These are phyloP conservation scores for Notospermus geniculatus DNA, from an alignment of 1,140 invertebrate species.

Conservation along the genomic window DNA sequence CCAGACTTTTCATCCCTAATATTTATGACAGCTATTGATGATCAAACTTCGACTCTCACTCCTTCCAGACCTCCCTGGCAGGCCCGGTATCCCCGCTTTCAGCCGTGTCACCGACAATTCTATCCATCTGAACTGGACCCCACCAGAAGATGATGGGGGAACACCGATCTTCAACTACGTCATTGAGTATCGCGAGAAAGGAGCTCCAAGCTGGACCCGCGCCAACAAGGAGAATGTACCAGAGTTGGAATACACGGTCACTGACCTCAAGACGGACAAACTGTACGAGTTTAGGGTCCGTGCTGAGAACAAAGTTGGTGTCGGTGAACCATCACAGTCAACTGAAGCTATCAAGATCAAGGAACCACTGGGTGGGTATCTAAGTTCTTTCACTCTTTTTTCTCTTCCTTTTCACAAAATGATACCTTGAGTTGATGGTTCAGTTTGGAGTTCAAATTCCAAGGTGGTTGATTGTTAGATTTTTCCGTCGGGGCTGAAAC, in stretches of 20 bases:
- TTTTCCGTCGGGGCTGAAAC: too few relatives aligned
- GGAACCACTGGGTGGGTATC: constrained; percentile 64
- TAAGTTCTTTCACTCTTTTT: too few relatives aligned
- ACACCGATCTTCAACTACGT: constrained; percentile 66
- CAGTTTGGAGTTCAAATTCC: too few relatives aligned
- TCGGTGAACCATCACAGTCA: constrained; percentile 84
- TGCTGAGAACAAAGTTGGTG: constrained; percentile 86
- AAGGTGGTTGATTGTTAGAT: too few relatives aligned
- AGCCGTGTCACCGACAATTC: constrained; percentile 6
- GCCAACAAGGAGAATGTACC: constrained; percentile 73
- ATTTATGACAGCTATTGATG: too few relatives aligned
- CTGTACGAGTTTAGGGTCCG: constrained; percentile 32
- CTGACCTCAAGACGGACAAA: constrained; percentile 23
- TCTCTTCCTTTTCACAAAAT: too few relatives aligned
- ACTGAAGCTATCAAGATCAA: constrained; percentile 68
- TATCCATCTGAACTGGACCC: constrained; percentile 68
- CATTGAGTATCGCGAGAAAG: constrained; percentile 7
- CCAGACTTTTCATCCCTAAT: too few relatives aligned
- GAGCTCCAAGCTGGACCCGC: constrained; percentile 74
- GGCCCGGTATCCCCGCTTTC: constrained; percentile 83
- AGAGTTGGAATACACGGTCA: constrained; percentile 75
- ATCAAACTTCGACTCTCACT: constrained; percentile 3
- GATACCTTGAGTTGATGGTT: too few relatives aligned
- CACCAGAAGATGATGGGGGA: constrained; percentile 94
- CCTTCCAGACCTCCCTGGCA: constrained; percentile 74